These are phyloP conservation scores for Cricetomys ansorgei DNA, from an alignment of 2,113 vertebrate genomes.

Conservation along the genomic window DNA sequence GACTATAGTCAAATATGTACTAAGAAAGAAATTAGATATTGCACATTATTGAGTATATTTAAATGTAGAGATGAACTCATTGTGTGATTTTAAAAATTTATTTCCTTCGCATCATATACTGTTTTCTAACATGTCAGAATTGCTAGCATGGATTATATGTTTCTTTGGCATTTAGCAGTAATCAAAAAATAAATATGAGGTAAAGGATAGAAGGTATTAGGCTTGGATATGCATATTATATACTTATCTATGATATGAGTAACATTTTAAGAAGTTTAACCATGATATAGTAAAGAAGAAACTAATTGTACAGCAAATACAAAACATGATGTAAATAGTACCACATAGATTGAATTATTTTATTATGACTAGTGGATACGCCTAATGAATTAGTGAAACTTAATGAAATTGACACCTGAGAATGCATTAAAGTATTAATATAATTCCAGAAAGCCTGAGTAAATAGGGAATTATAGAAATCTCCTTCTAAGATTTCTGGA, in stretches of 20 bases:
- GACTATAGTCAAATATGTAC: background rate
- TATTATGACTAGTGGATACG: background rate
- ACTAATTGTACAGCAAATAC: background rate
- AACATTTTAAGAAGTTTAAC: background rate
- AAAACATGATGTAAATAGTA: background rate
- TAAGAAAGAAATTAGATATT: background rate
- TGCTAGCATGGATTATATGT: background rate
- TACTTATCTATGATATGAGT: background rate
- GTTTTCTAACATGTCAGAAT: background rate
- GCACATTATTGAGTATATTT: background rate
- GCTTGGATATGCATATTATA: background rate
- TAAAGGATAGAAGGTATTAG: background rate
- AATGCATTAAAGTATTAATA: background rate
- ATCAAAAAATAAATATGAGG: background rate
- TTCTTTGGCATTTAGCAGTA: background rate
- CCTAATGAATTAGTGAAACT: background rate
- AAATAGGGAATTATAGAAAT: background rate
- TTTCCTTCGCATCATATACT: background rate
- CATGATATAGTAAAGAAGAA: background rate
- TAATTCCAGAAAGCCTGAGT: background rate
- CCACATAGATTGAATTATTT: background rate
- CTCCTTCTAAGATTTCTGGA: background rate
- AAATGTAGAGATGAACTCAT: background rate
- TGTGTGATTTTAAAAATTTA: background rate
- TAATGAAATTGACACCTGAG: background rate